Evolutionary conservation across 1,140 invertebrate species (phyloP).

Genomic region (Drosophila nigrodunni): DNA sequence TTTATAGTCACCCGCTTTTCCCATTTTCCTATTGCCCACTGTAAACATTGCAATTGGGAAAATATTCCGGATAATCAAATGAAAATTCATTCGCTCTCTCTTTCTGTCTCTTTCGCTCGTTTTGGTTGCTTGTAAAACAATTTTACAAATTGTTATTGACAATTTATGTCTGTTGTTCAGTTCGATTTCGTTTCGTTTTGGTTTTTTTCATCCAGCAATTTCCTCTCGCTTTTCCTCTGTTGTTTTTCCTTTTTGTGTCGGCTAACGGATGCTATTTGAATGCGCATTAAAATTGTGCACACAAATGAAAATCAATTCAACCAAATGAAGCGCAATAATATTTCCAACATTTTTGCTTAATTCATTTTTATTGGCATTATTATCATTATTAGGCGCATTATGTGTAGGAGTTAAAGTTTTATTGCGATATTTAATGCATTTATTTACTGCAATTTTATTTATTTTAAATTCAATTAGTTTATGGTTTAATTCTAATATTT

Average conservation of each 20-base stretch:
- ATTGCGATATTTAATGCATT: constrained; percentile 3
- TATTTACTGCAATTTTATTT: neutral
- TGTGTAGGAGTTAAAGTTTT: neutral
- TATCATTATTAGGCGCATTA: constrained; percentile 36
- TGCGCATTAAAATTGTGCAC: constrained; percentile 43
- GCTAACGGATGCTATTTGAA: constrained; percentile 49
- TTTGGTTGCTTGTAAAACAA: constrained; percentile 51
- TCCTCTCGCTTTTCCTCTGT: neutral
- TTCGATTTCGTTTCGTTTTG: constrained; percentile 7
- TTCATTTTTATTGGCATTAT: constrained; percentile 29
- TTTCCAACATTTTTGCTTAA: constrained; percentile 49
- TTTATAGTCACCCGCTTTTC: constrained; percentile 31
- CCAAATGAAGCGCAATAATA: constrained; percentile 68
- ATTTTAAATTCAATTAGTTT: constrained; percentile 4
- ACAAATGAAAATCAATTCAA: constrained; percentile 73
- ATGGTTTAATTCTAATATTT: no score
- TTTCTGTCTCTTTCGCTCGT: constrained; percentile 47
- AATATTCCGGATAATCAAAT: constrained; percentile 64
- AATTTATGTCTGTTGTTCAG: constrained; percentile 65
- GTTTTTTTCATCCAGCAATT: neutral
- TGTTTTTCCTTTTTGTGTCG: neutral
- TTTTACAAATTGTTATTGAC: constrained; percentile 77
- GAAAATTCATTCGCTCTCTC: constrained; percentile 10
- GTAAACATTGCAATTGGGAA: constrained; percentile 59
- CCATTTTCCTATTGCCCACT: neutral